phyloP scores from a whole-genome alignment of 2,797 vertebrate genomes.

The Dromococcyx pavoninus region DNA sequence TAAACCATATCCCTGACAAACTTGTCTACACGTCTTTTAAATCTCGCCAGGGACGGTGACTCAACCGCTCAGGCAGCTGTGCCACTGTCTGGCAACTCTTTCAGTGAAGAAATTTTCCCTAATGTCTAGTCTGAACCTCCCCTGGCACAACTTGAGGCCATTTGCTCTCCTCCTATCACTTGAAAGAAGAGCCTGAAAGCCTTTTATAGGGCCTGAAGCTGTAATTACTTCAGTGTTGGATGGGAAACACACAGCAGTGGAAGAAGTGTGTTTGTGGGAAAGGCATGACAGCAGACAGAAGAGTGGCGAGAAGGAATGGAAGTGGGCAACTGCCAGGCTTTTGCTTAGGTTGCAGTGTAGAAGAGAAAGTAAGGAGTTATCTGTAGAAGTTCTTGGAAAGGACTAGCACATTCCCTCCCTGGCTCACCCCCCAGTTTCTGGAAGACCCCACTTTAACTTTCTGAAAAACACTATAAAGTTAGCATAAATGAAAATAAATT shows the following conservation, averaged over 20 bases:
- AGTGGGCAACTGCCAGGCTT: background rate
- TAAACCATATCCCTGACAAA: too few species aligned
- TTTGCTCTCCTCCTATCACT: too few species aligned
- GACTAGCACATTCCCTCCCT: background rate
- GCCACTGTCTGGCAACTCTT: too few species aligned
- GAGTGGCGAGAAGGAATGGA: accelerated
- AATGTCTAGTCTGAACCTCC: too few species aligned
- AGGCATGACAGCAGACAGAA: background rate
- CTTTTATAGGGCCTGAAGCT: background rate
- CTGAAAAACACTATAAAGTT: background rate
- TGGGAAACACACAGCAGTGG: background rate
- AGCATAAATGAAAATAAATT: background rate
- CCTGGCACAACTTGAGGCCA: too few species aligned
- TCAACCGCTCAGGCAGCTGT: too few species aligned
- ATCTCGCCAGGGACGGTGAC: too few species aligned
- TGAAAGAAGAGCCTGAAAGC: too few species aligned
- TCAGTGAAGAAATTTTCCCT: too few species aligned
- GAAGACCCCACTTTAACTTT: background rate
- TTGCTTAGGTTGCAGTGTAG: background rate
- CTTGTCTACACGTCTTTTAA: too few species aligned
- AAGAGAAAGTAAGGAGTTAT: background rate
- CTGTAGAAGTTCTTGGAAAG: background rate
- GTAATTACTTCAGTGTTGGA: background rate
- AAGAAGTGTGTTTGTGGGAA: background rate
- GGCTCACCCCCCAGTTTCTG: background rate